Evolutionary conservation across 2,113 vertebrate species (phyloP).

Genomic region (Callionymus lyra): DNA sequence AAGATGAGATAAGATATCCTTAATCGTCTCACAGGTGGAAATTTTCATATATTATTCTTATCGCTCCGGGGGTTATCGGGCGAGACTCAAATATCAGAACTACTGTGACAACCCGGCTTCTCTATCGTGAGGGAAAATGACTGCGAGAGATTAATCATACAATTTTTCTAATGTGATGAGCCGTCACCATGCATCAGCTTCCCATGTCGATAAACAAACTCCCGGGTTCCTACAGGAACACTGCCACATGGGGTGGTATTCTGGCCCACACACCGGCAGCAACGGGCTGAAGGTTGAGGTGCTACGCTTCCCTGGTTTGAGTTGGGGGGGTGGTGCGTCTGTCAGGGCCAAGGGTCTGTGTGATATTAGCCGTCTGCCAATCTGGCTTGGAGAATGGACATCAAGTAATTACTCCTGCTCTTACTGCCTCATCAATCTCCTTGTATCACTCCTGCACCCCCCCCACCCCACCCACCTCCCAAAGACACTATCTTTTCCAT

Average conservation of each 20-base stretch:
- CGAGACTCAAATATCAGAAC: no score
- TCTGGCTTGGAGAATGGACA: slow-evolving; percentile 73
- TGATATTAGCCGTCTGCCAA: slow-evolving; percentile 79
- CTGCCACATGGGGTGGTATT: slow-evolving; percentile 53
- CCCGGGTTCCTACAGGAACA: slow-evolving; percentile 54
- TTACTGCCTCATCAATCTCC: slow-evolving; percentile 78
- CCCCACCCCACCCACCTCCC: slow-evolving; percentile 7
- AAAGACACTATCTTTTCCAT: slow-evolving; percentile 48
- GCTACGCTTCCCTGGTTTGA: slow-evolving; percentile 44
- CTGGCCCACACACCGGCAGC: slow-evolving; percentile 61
- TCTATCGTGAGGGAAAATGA: no score
- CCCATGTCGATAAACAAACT: slow-evolving; percentile 31
- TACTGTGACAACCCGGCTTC: no score
- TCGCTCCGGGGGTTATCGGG: no score
- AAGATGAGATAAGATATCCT: no score
- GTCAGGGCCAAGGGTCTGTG: slow-evolving; percentile 72
- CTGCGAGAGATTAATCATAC: no score
- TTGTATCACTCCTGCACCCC: slow-evolving; percentile 52
- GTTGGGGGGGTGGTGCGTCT: slow-evolving; percentile 42
- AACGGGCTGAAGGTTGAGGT: slow-evolving; percentile 52
- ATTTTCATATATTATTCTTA: no score
- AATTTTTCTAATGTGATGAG: slow-evolving; percentile 3
- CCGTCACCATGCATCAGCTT: slow-evolving; percentile 17
- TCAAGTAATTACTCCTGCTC: slow-evolving; percentile 76
- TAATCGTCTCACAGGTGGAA: no score